Conservation (phyloP, 2,113 vertebrate genomes). For the Aspidoscelis tigris region DNA sequence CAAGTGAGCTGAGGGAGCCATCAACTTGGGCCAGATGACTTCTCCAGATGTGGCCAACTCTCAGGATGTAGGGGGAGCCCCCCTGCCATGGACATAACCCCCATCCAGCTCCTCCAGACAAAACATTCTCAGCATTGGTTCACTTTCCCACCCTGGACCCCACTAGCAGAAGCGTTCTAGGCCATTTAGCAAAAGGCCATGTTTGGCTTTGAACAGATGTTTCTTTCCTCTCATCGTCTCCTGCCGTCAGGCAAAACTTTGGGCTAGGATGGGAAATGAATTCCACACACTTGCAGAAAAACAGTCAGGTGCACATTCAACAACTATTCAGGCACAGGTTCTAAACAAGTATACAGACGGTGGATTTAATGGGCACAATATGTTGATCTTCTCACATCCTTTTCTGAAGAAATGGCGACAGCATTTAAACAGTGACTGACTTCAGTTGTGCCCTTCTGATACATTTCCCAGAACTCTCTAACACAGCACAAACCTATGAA, state of each 20-base stretch:
- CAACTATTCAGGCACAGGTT: slow-evolving; percentile 19
- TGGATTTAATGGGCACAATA: background rate
- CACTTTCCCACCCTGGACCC: slow-evolving; percentile 74
- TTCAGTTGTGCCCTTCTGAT: background rate
- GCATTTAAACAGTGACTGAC: slow-evolving; percentile 3
- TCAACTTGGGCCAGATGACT: slow-evolving; percentile 84
- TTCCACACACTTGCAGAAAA: slow-evolving; percentile 67
- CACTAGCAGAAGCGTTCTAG: slow-evolving; percentile 79
- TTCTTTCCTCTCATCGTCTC: slow-evolving; percentile 59
- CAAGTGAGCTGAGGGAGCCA: slow-evolving; percentile 81
- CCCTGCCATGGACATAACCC: slow-evolving; percentile 79
- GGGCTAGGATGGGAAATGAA: slow-evolving; percentile 60
- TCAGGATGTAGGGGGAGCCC: slow-evolving; percentile 87
- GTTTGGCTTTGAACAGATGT: slow-evolving; percentile 85
- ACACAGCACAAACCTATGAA: background rate
- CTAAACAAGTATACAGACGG: fast-evolving
- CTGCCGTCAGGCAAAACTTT: slow-evolving; percentile 52
- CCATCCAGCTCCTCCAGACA: slow-evolving; percentile 78
- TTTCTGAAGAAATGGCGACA: background rate
- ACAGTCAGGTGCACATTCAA: slow-evolving; percentile 56
- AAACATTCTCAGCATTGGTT: slow-evolving; percentile 78
- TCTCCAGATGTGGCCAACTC: slow-evolving; percentile 92
- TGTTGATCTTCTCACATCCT: background rate
- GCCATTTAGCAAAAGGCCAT: slow-evolving; percentile 83
- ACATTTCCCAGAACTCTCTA: background rate